Evolutionary conservation across 2,888 invertebrate species (phyloP).

Genomic region (Drosophila niveifrons): DNA sequence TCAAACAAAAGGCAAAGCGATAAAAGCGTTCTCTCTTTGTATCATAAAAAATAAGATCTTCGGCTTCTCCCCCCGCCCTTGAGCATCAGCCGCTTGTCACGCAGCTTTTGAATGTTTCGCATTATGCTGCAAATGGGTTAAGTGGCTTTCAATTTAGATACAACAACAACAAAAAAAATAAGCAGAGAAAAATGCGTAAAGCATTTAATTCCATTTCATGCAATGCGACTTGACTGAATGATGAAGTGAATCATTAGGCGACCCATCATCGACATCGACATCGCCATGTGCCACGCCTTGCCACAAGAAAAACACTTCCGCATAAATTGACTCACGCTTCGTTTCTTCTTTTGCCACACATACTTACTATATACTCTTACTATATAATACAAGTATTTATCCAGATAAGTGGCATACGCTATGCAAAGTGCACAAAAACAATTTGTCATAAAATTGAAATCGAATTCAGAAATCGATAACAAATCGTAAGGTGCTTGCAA

Average conservation of each 20-base stretch:
- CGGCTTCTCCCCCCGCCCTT: not conserved
- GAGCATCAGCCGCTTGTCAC: constrained; percentile 43
- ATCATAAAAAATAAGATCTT: no score
- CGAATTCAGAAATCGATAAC: constrained; percentile 11
- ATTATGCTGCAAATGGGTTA: constrained; percentile 76
- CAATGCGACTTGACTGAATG: constrained; percentile 10
- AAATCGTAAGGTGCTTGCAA: constrained; percentile 27
- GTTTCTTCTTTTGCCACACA: not conserved
- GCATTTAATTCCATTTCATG: constrained; percentile 45
- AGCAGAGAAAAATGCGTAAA: constrained; percentile 35
- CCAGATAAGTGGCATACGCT: constrained; percentile 10
- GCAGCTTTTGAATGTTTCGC: constrained; percentile 63
- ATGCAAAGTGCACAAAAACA: not conserved
- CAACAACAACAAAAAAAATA: constrained; percentile 1
- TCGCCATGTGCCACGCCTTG: constrained; percentile 20
- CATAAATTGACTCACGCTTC: constrained; percentile 27
- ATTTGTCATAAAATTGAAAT: constrained; percentile 54
- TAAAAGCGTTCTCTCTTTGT: no score
- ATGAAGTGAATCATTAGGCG: constrained; percentile 52
- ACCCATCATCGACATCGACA: no score
- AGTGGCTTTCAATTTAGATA: constrained; percentile 74
- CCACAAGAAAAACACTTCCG: constrained; percentile 29
- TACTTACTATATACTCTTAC: not conserved
- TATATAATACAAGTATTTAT: constrained; percentile 13
- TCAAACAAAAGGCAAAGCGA: constrained; percentile 10